phyloP scores from a whole-genome alignment of 2,888 invertebrate genomes.

The Drosophila emarginata region DNA sequence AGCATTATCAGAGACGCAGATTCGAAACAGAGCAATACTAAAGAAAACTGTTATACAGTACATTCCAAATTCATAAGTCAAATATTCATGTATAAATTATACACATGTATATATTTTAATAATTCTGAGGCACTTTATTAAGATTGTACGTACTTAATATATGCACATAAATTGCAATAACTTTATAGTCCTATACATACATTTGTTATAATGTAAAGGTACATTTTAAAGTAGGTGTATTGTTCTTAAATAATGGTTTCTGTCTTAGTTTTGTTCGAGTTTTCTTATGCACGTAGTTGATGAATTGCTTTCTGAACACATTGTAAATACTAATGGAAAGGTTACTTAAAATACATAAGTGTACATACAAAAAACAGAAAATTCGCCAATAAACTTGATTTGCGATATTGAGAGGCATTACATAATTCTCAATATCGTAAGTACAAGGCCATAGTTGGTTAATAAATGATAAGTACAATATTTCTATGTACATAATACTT shows the following conservation, averaged over 20 bases:
- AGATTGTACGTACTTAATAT: slow-evolving; percentile 60
- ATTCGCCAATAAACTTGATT: slow-evolving; percentile 33
- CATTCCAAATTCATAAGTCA: too few species aligned
- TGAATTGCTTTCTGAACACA: slow-evolving; percentile 64
- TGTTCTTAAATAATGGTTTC: slow-evolving; percentile 31
- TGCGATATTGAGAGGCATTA: slow-evolving; percentile 18
- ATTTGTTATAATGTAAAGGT: slow-evolving; percentile 15
- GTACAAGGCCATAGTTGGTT: slow-evolving; percentile 48
- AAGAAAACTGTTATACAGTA: too few species aligned
- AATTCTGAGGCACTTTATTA: slow-evolving; percentile 72
- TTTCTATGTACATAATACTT: slow-evolving; percentile 63
- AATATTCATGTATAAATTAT: too few species aligned
- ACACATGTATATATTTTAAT: slow-evolving; percentile 35
- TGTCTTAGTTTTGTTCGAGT: slow-evolving; percentile 34
- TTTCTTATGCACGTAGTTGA: slow-evolving; percentile 39
- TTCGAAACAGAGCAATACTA: too few species aligned
- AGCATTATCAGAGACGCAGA: too few species aligned
- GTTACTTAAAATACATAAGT: slow-evolving; percentile 41
- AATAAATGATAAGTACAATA: slow-evolving; percentile 48
- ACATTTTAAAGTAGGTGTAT: slow-evolving; percentile 32
- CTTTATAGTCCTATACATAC: slow-evolving; percentile 32
- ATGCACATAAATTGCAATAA: slow-evolving; percentile 40
- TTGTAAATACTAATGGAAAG: slow-evolving; percentile 35
- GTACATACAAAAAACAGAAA: slow-evolving; percentile 10
- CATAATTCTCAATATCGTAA: slow-evolving; percentile 37